Evolutionary conservation across 2,888 invertebrate species (phyloP).

Genomic region (Gonocerus acuteangulatus): DNA sequence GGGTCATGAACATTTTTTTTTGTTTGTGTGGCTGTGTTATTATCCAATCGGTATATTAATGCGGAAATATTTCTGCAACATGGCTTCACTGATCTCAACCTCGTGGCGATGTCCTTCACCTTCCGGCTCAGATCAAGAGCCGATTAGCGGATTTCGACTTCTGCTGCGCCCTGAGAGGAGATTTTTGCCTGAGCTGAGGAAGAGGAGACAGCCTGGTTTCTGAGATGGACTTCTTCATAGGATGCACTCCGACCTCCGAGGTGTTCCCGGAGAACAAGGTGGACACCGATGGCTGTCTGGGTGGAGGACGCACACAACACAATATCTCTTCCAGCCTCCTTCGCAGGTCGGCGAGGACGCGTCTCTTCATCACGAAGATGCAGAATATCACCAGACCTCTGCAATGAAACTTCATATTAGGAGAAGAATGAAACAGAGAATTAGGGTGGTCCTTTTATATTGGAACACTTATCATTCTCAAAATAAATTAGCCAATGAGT

Average conservation of each 20-base stretch:
- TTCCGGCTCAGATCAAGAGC: no score
- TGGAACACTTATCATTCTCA: no score
- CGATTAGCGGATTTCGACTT: not conserved
- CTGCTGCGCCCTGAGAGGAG: not conserved
- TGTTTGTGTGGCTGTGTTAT: no score
- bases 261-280: constrained; percentile 30
- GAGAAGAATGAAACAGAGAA: no score
- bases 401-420: no score
- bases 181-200: not conserved
- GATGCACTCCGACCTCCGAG: not conserved
- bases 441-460: no score
- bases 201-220: constrained; percentile 6
- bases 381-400: constrained; percentile 61
- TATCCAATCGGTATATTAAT: no score
- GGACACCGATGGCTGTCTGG: constrained; percentile 20
- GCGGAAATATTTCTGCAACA: no score
- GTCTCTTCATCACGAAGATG: constrained; percentile 62
- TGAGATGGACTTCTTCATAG: not conserved
- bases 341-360: constrained; percentile 43
- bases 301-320: not conserved
- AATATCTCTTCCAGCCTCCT: not conserved
- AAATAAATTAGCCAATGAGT: no score
- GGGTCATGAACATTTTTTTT: no score
- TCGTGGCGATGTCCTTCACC: no score
- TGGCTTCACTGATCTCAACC: no score